A percentile compares a stretch with the other conserved stretches of the same genome.
These are phyloP conservation scores for Creontiades dilutus DNA, from an alignment of 2,888 invertebrate genomes.

Conservation along the genomic window DNA sequence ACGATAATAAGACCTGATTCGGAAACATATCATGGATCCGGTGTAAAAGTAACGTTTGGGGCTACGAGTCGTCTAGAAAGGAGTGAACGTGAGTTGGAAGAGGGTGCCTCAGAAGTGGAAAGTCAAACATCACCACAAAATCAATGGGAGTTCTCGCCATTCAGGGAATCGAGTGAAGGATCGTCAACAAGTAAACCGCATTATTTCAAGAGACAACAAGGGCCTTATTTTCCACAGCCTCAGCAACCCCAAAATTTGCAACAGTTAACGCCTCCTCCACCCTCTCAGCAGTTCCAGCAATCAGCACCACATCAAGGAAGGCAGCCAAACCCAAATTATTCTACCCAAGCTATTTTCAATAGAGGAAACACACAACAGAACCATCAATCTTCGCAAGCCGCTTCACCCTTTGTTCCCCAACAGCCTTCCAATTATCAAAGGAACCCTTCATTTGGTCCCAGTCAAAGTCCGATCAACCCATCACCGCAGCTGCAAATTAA, in stretches of 20 bases:
- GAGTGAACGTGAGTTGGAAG: slow-evolving; percentile 71
- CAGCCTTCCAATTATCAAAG: slow-evolving; percentile 77
- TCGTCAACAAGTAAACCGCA: slow-evolving; percentile 55
- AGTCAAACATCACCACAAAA: slow-evolving; percentile 72
- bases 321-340: slow-evolving; percentile 78
- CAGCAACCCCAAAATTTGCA: slow-evolving; percentile 56
- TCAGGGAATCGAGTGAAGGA: slow-evolving; percentile 68
- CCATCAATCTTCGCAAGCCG: slow-evolving; percentile 75
- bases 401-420: slow-evolving; percentile 75
- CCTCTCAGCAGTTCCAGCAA: slow-evolving; percentile 69
- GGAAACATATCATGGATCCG: slow-evolving; percentile 87
- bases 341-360: slow-evolving; percentile 70
- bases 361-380: slow-evolving; percentile 74
- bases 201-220: slow-evolving; percentile 75
- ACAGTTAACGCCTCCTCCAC: slow-evolving; percentile 73
- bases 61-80: slow-evolving; percentile 78
- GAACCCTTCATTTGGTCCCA: slow-evolving; percentile 77
- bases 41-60: slow-evolving; percentile 90
- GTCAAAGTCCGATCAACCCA: slow-evolving; percentile 76
- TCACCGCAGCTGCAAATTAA: slow-evolving; percentile 48
- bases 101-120: slow-evolving; percentile 74
- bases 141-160: slow-evolving; percentile 67
- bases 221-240: slow-evolving; percentile 70
- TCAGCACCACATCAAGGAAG: slow-evolving; percentile 73
- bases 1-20: slow-evolving; percentile 93